These are phyloP conservation scores for Leptinotarsa defecta DNA, from an alignment of 1,140 invertebrate genomes.

Conservation along the genomic window DNA sequence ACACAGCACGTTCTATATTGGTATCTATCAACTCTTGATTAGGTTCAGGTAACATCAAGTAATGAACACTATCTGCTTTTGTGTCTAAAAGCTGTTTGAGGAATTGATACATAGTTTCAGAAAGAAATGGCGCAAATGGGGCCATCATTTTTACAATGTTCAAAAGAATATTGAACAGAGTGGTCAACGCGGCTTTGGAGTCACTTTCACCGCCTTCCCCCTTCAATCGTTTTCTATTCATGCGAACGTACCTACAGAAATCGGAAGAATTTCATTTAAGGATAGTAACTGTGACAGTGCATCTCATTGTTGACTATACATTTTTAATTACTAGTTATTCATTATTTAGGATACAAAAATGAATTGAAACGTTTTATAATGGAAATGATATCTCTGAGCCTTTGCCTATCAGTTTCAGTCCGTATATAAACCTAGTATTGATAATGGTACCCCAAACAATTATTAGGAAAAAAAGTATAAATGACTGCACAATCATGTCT, in stretches of 20 bases:
- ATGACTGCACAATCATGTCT: too few species aligned
- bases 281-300: too few species aligned
- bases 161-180: constrained; percentile 86
- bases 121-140: constrained; percentile 96
- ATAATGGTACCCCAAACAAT: too few species aligned
- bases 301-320: too few species aligned
- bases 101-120: constrained; percentile 95
- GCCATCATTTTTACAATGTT: constrained; percentile 92
- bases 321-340: too few species aligned
- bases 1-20: constrained; percentile 87
- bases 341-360: too few species aligned
- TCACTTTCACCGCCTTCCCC: constrained; percentile 81
- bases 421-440: too few species aligned
- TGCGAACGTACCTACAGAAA: constrained; percentile 72
- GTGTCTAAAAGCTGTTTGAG: constrained; percentile 63
- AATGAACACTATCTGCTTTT: constrained; percentile 78
- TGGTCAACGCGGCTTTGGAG: constrained; percentile 82
- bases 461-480: too few species aligned
- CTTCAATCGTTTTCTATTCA: constrained; percentile 93
- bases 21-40: constrained; percentile 77
- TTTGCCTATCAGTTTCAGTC: too few species aligned
- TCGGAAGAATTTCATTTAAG: too few species aligned
- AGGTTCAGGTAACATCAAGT: constrained; percentile 82
- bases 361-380: too few species aligned
- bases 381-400: too few species aligned